Percentiles rank a stretch among this genome's conserved stretches.
Evolutionary conservation across 2,888 invertebrate genomes (phyloP).

Genomic region (Achlya flavicornis): DNA sequence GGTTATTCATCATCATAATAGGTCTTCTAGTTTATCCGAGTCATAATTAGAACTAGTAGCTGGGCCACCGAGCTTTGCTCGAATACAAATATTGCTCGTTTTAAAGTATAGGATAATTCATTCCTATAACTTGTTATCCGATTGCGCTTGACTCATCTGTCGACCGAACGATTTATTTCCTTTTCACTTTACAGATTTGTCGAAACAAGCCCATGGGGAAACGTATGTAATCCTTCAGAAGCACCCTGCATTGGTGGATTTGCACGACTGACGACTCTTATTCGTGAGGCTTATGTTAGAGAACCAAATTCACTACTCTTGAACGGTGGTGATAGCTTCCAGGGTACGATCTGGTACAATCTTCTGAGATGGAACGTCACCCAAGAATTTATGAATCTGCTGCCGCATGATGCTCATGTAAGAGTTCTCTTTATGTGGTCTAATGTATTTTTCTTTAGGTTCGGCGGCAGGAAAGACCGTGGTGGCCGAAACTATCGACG

Average conservation of each 20-base stretch:
- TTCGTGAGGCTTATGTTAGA: conserved; percentile 63
- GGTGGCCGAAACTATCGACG: no score
- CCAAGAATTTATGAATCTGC: conserved; percentile 89
- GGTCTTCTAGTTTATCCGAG: no score
- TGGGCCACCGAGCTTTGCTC: no score
- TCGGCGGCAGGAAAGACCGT: no score
- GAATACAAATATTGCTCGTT: no score
- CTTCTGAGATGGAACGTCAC: conserved; percentile 89
- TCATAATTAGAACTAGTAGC: no score
- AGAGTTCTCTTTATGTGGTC: conserved; percentile 32
- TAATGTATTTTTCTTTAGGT: no score
- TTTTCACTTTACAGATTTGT: conserved; percentile 77
- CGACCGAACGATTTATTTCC: background rate
- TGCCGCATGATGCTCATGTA: conserved; percentile 91
- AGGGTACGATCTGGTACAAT: conserved; percentile 91
- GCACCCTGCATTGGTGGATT: conserved; percentile 88
- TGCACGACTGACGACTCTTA: conserved; percentile 85
- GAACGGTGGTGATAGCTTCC: conserved; percentile 87
- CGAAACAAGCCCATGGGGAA: conserved; percentile 83
- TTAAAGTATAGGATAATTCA: no score
- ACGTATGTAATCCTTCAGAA: conserved; percentile 75
- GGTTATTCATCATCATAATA: no score
- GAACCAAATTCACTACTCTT: conserved; percentile 86
- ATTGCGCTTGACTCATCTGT: no score
- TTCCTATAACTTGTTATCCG: no score